Percentiles rank a stretch among this genome's conserved stretches.
Evolutionary conservation across 2,113 vertebrate species (phyloP).

Genomic region (Notechis scutatus): DNA sequence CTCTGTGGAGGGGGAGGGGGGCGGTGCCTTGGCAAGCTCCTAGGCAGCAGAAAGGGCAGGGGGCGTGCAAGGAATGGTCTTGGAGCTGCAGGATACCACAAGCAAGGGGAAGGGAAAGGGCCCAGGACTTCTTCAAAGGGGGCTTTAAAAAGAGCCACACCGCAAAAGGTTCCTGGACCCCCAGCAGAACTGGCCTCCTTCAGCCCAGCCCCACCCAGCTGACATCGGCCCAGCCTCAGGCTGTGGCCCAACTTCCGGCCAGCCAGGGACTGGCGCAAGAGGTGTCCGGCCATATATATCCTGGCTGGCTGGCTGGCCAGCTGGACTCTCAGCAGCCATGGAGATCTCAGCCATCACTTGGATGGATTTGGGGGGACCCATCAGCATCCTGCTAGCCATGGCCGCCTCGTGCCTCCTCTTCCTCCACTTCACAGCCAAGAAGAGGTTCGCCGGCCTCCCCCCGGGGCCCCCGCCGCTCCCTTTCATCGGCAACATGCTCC

Average conservation of each 20-base stretch:
- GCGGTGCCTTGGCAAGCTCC: background rate
- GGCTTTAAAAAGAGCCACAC: background rate
- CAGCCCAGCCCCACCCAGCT: background rate
- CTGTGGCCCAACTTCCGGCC: background rate
- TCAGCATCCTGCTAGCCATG: constrained; percentile 6
- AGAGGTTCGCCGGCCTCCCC: background rate
- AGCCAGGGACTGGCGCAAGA: background rate
- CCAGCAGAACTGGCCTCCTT: background rate
- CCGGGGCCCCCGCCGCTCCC: constrained; percentile 35
- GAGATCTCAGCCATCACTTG: background rate
- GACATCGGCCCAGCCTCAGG: background rate
- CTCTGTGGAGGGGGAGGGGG: background rate
- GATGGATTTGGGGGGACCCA: constrained; percentile 9
- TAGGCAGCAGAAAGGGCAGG: background rate
- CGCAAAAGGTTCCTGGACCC: background rate
- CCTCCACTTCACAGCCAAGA: background rate
- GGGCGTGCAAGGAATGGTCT: accelerated
- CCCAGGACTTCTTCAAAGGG: background rate
- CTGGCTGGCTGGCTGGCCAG: accelerated
- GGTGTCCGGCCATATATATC: too few relatives aligned
- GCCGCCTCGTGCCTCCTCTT: background rate
- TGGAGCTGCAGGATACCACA: background rate
- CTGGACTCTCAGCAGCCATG: background rate
- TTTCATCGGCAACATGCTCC: constrained; percentile 43
- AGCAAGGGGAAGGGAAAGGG: background rate